Conservation (phyloP, 2,888 invertebrate genomes). For the Serrognathus titanus region DNA sequence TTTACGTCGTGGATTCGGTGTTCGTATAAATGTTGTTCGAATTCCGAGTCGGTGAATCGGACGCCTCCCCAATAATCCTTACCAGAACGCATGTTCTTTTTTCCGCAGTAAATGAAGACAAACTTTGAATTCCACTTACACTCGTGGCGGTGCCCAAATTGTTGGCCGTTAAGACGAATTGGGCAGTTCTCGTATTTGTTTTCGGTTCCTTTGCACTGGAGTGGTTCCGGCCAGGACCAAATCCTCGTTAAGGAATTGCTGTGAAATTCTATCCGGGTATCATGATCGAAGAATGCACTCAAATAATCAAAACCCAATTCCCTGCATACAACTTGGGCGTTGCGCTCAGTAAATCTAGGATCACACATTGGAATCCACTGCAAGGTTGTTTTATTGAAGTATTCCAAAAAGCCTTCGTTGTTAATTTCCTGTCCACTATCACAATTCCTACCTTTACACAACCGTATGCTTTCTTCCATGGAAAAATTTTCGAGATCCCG, state of each 20-base stretch:
- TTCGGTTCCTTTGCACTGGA: constrained; percentile 79
- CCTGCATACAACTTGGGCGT: constrained; percentile 94
- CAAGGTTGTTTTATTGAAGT: constrained; percentile 90
- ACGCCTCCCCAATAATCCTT: constrained; percentile 95
- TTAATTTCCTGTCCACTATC: constrained; percentile 54
- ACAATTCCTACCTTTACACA: constrained; percentile 76
- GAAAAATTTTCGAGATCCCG: constrained; percentile 58
- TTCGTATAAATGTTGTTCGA: constrained; percentile 81
- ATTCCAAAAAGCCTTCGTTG: constrained; percentile 87
- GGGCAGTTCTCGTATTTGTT: constrained; percentile 76
- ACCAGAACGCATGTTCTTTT: constrained; percentile 60
- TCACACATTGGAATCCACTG: constrained; percentile 99
- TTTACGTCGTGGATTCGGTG: constrained; percentile 77
- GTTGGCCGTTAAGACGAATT: constrained; percentile 84
- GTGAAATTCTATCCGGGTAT: constrained; percentile 82
- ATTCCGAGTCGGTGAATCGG: constrained; percentile 84
- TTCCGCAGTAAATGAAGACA: constrained; percentile 90
- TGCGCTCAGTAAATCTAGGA: constrained; percentile 89
- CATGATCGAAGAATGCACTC: constrained; percentile 84
- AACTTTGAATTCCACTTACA: constrained; percentile 89
- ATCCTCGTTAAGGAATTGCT: constrained; percentile 82
- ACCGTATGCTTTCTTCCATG: constrained; percentile 63
- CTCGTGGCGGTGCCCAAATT: constrained; percentile 78
- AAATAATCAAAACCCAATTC: constrained; percentile 87
- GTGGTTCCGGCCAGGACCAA: constrained; percentile 93